phyloP scores from a whole-genome alignment of 2,113 vertebrate species.

The Nibea coibor region DNA sequence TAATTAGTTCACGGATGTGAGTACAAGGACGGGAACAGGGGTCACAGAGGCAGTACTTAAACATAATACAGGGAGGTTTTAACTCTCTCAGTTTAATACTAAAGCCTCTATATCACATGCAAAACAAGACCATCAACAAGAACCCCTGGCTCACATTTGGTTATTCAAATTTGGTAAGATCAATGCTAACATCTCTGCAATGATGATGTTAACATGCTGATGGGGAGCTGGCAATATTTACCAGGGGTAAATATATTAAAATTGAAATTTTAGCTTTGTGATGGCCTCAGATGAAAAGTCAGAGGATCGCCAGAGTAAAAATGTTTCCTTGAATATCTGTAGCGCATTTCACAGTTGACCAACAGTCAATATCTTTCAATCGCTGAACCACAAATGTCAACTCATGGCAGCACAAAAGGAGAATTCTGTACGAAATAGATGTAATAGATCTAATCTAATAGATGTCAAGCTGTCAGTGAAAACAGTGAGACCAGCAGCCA shows the following conservation, averaged over 20 bases:
- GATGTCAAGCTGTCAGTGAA: no score
- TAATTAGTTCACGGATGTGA: neutral
- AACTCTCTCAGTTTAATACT: no score
- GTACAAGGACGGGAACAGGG: neutral
- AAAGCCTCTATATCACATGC: no score
- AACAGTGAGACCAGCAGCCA: neutral
- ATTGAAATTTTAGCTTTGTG: neutral
- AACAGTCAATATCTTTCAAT: neutral
- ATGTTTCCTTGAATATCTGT: no score
- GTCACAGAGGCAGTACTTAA: no score
- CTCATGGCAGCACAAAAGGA: neutral
- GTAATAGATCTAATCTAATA: no score
- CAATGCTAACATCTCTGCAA: neutral
- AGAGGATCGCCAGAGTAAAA: neutral
- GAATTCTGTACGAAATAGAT: no score
- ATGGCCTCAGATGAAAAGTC: neutral
- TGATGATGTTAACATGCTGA: neutral
- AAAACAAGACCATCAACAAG: no score
- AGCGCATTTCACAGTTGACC: no score
- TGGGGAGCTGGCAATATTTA: neutral
- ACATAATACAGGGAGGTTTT: no score
- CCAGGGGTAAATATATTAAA: no score
- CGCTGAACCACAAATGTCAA: neutral
- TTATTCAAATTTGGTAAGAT: neutral
- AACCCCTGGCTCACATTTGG: neutral